Evolutionary conservation across 2,797 vertebrate genomes (phyloP), one percentile per base, ranked within the genome.

Genomic region (Takifugu ocellatus): DNA sequence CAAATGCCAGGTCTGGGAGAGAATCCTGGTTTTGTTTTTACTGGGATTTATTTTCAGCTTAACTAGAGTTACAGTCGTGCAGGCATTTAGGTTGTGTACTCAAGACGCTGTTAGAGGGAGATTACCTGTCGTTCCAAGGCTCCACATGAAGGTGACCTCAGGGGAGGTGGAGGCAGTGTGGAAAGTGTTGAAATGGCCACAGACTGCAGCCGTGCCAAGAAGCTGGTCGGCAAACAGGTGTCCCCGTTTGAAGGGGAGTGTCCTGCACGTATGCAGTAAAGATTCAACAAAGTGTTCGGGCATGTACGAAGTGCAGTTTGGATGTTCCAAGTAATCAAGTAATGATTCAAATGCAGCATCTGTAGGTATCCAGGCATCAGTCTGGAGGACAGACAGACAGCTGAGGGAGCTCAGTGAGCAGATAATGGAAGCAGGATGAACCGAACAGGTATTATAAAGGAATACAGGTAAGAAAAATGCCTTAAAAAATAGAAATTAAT

Each of bases 161-260:
- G 90, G 92, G 60, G 81, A 87, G 56, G 86, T 92, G 66, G 52
- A 53, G 25, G 87, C 75, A 24, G 54, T 54, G 12, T 87, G 85
- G 69, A 86, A 70, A 68, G 81, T 67, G 51, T 53, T 92, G 76
- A 58, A 44, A 55, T 63, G 66, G 56, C 81, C 83, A 57, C 88
- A 90, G 74, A 91, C 27, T 83, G 67, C 45, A 58, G 54, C 57
- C 81, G 62, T 63, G 36, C 83, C 54, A 75, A 81, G 63, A 70
- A 56, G 78, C 70, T 87, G 77, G 84, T 87, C 36, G 26, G 72
- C 3, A 81, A 79, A 60, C 90, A 91, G 89, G 90, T 29, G 27
- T 21, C 21, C 21, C 21, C 21, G 21, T 21, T 21, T 21, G 21
- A 21, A 21, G 21, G 21, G 21, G 21, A 21, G 21, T 21, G 21